A percentile compares a stretch with the other conserved stretches of the same genome.
Evolutionary conservation across 2,888 invertebrate genomes (phyloP).

Genomic region (Pseudoips prasinana): DNA sequence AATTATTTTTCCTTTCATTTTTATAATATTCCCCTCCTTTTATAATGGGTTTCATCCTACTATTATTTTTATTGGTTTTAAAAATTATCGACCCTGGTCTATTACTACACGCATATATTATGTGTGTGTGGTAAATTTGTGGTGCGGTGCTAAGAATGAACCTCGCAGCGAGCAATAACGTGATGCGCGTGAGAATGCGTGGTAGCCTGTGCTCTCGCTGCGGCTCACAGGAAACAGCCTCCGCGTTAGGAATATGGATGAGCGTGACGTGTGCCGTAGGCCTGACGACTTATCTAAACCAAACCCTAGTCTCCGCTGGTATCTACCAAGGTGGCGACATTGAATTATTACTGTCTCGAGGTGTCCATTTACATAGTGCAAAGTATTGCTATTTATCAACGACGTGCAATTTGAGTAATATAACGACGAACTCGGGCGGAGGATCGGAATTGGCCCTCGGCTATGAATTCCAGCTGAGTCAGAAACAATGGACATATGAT

Average conservation of each 20-base stretch:
- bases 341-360: slow-evolving; percentile 43
- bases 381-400: slow-evolving; percentile 40
- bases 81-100: no score
- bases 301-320: slow-evolving; percentile 35
- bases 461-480: slow-evolving; percentile 66
- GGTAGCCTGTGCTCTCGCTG: slow-evolving; percentile 40
- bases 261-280: slow-evolving; percentile 58
- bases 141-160: no score
- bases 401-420: slow-evolving; percentile 55
- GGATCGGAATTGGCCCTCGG: slow-evolving; percentile 56
- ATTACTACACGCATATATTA: no score
- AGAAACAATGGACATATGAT: slow-evolving; percentile 75
- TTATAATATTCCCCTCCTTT: no score
- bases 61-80: no score
- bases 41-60: no score
- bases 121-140: no score
- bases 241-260: slow-evolving; percentile 73
- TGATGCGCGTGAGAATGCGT: neutral
- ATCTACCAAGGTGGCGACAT: slow-evolving; percentile 42
- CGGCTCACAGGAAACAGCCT: slow-evolving; percentile 66
- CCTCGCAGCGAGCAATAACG: no score
- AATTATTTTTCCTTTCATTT: no score
- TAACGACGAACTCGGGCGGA: slow-evolving; percentile 50
- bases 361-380: slow-evolving; percentile 39
- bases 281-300: slow-evolving; percentile 44